Evolutionary conservation across 2,888 invertebrate genomes (phyloP).

Genomic region (Sarcophaga caerulescens): DNA sequence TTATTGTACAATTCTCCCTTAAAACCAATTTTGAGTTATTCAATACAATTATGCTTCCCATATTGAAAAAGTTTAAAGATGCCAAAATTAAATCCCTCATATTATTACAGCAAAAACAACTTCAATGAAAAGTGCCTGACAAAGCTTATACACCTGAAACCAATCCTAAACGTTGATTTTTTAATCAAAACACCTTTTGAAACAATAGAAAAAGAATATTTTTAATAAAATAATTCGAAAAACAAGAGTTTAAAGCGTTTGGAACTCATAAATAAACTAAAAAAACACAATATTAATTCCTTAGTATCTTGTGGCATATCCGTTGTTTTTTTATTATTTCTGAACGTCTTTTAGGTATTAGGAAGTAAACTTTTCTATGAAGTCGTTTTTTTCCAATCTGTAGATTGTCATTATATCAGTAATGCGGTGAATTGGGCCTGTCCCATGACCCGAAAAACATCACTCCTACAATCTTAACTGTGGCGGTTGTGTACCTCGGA

Average conservation of each 20-base stretch:
- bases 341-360: not conserved
- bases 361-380: not conserved
- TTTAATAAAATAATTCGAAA: not conserved
- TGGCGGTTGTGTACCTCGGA: not conserved
- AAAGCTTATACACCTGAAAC: no score
- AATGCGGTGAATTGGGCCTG: not conserved
- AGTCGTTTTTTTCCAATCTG: not conserved
- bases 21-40: no score
- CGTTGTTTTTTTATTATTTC: constrained; percentile 1
- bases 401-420: not conserved
- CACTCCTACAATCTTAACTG: not conserved
- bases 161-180: not conserved
- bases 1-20: no score
- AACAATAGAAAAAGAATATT: not conserved
- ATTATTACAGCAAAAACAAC: no score
- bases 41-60: no score
- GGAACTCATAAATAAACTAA: not conserved
- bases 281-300: not conserved
- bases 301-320: not conserved
- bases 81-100: no score
- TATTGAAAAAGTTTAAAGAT: no score
- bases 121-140: no score
- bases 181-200: not conserved
- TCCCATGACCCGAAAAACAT: not conserved
- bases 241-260: not conserved